Conservation (phyloP, 2,113 vertebrate genomes). For the Hippoglossus stenolepis region DNA sequence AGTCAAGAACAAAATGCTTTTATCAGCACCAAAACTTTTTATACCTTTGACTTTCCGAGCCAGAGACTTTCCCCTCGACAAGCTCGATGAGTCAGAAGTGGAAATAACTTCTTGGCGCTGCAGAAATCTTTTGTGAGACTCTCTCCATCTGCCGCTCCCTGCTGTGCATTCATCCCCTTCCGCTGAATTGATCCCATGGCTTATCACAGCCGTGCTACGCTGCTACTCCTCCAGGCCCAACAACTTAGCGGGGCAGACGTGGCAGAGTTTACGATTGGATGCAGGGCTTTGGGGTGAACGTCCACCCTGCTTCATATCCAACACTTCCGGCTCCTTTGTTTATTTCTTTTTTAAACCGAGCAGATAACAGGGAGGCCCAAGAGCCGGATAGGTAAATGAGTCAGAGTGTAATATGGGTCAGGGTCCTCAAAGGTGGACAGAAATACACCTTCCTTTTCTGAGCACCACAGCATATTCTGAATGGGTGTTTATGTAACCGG, state of each 20-base stretch:
- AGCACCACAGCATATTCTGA: slow-evolving; percentile 12
- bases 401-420: slow-evolving; percentile 44
- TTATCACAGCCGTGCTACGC: slow-evolving; percentile 28
- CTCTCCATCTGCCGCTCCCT: slow-evolving; percentile 31
- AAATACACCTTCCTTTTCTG: slow-evolving; percentile 38
- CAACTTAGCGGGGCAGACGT: slow-evolving; percentile 14
- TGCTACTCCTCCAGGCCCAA: not conserved
- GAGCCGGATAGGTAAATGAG: slow-evolving; percentile 35
- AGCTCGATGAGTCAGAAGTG: slow-evolving; percentile 49
- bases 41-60: slow-evolving; percentile 37
- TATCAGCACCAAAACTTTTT: slow-evolving; percentile 45
- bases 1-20: not conserved
- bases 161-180: slow-evolving; percentile 32
- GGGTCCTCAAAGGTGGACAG: slow-evolving; percentile 15
- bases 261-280: slow-evolving; percentile 19
- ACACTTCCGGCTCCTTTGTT: slow-evolving; percentile 9
- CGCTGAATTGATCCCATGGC: slow-evolving; percentile 29
- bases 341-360: slow-evolving; percentile 42
- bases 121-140: slow-evolving; percentile 35
- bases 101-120: slow-evolving; percentile 22
- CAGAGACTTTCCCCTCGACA: not conserved
- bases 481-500: slow-evolving; percentile 30
- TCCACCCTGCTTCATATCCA: slow-evolving; percentile 4
- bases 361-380: slow-evolving; percentile 35
- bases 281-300: slow-evolving; percentile 18